These are phyloP conservation scores for Anguilla obscura DNA, from an alignment of 2,797 vertebrate genomes.

Conservation along the genomic window DNA sequence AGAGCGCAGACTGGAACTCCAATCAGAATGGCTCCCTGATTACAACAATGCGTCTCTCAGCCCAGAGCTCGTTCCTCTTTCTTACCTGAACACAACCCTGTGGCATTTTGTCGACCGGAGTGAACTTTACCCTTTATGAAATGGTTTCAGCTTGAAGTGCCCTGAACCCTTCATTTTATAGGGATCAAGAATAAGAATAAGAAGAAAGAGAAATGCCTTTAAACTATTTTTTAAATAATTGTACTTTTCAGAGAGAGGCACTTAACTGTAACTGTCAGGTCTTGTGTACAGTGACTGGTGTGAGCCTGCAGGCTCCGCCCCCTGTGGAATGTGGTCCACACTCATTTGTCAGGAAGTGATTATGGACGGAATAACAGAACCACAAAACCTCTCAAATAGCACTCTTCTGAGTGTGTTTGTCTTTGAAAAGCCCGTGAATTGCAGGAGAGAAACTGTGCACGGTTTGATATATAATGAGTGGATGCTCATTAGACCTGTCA, in stretches of 20 bases:
- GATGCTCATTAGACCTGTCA: not conserved
- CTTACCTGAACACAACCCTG: not conserved
- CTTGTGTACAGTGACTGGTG: not conserved
- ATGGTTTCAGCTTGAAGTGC: not conserved
- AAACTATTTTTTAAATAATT: not conserved
- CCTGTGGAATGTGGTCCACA: not conserved
- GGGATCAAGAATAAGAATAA: not conserved
- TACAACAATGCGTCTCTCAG: not conserved
- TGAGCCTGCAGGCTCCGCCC: not conserved
- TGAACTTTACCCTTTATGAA: not conserved
- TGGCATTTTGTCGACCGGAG: not conserved
- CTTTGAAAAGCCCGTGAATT: constrained; percentile 5
- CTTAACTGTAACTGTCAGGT: not conserved
- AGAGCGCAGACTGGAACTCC: not conserved
- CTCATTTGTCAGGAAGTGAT: not conserved
- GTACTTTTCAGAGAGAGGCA: not conserved
- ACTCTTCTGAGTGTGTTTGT: not conserved
- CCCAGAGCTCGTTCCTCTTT: not conserved
- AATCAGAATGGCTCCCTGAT: not conserved
- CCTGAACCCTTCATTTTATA: not conserved
- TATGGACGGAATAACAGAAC: not conserved
- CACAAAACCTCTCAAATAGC: not conserved
- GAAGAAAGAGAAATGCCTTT: not conserved
- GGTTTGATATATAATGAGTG: not conserved
- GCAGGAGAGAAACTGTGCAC: not conserved